Conservation (phyloP, 2,888 invertebrate genomes). For the Pseudococcus jackbeardsleyi region DNA sequence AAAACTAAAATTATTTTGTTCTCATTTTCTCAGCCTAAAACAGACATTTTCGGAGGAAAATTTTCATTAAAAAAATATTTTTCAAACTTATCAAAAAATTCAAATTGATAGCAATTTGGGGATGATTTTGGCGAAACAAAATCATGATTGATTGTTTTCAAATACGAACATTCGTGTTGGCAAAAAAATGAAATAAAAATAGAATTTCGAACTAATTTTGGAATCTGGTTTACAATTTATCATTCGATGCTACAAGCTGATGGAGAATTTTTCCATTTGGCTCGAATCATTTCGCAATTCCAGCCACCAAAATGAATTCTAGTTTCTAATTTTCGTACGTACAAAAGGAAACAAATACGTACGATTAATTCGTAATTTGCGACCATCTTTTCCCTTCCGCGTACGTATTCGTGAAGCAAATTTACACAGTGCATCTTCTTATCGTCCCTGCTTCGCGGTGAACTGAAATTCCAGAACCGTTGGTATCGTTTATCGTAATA, state of each 20-base stretch:
- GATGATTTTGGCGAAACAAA: too few relatives aligned
- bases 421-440: not conserved
- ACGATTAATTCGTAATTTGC: slow-evolving; percentile 22
- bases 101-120: too few relatives aligned
- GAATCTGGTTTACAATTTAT: not conserved
- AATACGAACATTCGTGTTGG: too few relatives aligned
- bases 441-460: not conserved
- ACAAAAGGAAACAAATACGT: not conserved
- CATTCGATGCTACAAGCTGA: not conserved
- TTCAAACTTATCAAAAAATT: too few relatives aligned
- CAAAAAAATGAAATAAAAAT: too few relatives aligned
- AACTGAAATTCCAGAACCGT: not conserved
- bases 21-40: too few relatives aligned
- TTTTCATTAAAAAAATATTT: too few relatives aligned
- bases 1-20: too few relatives aligned
- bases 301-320: not conserved
- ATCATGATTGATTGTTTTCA: too few relatives aligned
- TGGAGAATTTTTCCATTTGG: not conserved
- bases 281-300: not conserved
- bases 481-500: not conserved
- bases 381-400: not conserved
- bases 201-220: not conserved
- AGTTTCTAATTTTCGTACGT: not conserved
- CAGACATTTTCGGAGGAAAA: too few relatives aligned
- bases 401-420: not conserved